A percentile compares a stretch with the other conserved stretches of the same genome.
Conservation (phyloP, 2,113 vertebrate species). For the Daboia siamensis region DNA sequence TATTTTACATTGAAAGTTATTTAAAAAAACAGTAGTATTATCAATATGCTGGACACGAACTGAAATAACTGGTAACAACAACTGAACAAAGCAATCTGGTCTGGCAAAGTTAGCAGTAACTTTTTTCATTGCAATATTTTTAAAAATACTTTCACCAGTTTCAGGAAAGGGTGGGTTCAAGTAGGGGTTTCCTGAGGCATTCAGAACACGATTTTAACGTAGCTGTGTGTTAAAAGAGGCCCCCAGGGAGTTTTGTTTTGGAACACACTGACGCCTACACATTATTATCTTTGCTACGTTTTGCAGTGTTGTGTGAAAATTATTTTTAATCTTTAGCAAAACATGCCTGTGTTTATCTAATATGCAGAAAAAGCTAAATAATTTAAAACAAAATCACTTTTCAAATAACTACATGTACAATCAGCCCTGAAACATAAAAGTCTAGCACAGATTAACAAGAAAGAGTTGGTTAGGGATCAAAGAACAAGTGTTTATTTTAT, state of each 20-base stretch:
- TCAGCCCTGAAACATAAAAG: constrained; percentile 77
- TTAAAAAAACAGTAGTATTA: constrained; percentile 14
- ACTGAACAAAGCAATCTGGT: constrained; percentile 52
- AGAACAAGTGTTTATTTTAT: constrained; percentile 73
- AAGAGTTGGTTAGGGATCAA: constrained; percentile 75
- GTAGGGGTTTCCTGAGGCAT: constrained; percentile 77
- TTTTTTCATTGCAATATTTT: constrained; percentile 50
- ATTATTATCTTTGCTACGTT: constrained; percentile 74
- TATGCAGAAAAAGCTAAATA: constrained; percentile 70
- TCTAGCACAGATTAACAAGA: constrained; percentile 74
- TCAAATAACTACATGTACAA: constrained; percentile 79
- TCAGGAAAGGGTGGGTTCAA: constrained; percentile 80
- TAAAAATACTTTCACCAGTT: constrained; percentile 72
- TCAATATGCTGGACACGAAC: constrained; percentile 23
- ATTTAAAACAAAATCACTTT: constrained; percentile 76
- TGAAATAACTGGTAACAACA: constrained; percentile 42
- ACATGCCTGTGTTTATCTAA: constrained; percentile 74
- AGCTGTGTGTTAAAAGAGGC: constrained; percentile 64
- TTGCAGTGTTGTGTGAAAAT: constrained; percentile 74
- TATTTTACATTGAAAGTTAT: not conserved
- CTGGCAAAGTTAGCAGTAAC: constrained; percentile 7
- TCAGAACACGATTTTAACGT: constrained; percentile 70
- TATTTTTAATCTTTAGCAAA: constrained; percentile 80
- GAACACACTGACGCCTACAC: constrained; percentile 75
- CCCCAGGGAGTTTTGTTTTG: constrained; percentile 79